phyloP scores from a whole-genome alignment of 2,797 vertebrate species.

The Percopsis omiscomaycus region DNA sequence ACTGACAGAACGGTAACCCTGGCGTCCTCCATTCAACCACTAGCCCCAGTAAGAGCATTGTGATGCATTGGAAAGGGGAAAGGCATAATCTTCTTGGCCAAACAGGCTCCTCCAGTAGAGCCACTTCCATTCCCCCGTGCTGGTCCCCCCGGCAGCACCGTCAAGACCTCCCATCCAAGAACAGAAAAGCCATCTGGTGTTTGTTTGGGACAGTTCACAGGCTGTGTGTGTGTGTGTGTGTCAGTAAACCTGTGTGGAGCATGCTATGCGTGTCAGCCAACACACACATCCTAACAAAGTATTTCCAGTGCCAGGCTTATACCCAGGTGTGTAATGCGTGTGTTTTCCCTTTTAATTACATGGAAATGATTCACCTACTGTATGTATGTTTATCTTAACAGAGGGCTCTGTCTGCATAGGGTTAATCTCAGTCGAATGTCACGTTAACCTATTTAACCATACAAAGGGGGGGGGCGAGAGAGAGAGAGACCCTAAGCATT shows the following conservation, averaged over 20 bases:
- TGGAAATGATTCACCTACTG: slow-evolving; percentile 20
- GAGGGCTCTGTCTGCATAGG: slow-evolving; percentile 36
- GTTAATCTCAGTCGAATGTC: slow-evolving; percentile 72
- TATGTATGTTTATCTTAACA: slow-evolving; percentile 24
- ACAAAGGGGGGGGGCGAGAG: not conserved
- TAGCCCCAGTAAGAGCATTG: slow-evolving; percentile 50
- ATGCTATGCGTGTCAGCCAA: slow-evolving; percentile 16
- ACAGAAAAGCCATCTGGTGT: slow-evolving; percentile 82
- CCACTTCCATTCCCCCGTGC: slow-evolving; percentile 30
- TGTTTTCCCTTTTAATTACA: slow-evolving; percentile 27
- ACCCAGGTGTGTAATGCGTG: slow-evolving; percentile 21
- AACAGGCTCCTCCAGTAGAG: slow-evolving; percentile 59
- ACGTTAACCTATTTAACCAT: slow-evolving; percentile 71
- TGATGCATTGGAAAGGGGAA: slow-evolving; percentile 25
- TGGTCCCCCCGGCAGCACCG: slow-evolving; percentile 49
- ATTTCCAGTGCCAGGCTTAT: slow-evolving; percentile 31
- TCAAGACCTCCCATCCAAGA: slow-evolving; percentile 74
- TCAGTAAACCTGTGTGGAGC: slow-evolving; percentile 27
- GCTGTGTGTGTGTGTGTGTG: slow-evolving; percentile 46
- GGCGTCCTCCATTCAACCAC: slow-evolving; percentile 5
- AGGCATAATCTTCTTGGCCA: slow-evolving; percentile 65
- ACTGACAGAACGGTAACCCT: slow-evolving; percentile 10
- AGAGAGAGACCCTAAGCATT: too few relatives aligned
- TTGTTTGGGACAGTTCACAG: slow-evolving; percentile 75
- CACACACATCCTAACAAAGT: slow-evolving; percentile 8